phyloP scores from a whole-genome alignment of 2,888 invertebrate genomes.

The Campaea margaritaria region DNA sequence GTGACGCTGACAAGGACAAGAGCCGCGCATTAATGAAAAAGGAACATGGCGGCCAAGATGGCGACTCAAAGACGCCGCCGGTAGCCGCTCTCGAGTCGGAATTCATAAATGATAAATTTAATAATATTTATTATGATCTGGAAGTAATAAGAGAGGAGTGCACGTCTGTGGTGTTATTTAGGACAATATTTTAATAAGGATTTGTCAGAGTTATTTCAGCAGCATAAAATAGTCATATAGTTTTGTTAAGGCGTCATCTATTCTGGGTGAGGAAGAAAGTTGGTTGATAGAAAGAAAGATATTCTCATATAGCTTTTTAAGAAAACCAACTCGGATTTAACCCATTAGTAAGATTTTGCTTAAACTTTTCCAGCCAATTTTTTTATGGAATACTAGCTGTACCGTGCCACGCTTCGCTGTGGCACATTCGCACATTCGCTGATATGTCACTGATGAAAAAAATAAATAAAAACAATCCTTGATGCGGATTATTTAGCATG shows the following conservation, averaged over 20 bases:
- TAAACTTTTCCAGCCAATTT: too few relatives aligned
- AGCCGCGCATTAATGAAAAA: conserved; percentile 79
- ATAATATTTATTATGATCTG: conserved; percentile 77
- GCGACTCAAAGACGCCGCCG: conserved; percentile 79
- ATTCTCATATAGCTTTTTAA: too few relatives aligned
- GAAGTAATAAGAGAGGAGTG: conserved; percentile 62
- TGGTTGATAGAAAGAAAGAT: neutral
- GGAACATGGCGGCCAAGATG: conserved; percentile 78
- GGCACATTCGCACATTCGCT: too few relatives aligned
- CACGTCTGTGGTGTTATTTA: conserved; percentile 49
- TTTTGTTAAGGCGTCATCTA: neutral
- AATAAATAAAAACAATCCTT: too few relatives aligned
- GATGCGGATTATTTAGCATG: too few relatives aligned
- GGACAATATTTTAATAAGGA: conserved; percentile 47
- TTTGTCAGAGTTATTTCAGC: conserved; percentile 12
- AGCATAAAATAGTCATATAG: neutral
- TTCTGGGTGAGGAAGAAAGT: neutral
- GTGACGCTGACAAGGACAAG: conserved; percentile 79
- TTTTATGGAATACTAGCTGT: too few relatives aligned
- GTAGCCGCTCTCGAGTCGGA: conserved; percentile 76
- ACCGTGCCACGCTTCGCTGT: too few relatives aligned
- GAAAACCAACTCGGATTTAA: too few relatives aligned
- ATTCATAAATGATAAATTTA: conserved; percentile 84
- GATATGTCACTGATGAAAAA: too few relatives aligned
- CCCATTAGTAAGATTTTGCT: too few relatives aligned